Evolutionary conservation across 2,797 vertebrate genomes (phyloP), one percentile per base, ranked within the genome.

Genomic region (Megaceryle alcyon): DNA sequence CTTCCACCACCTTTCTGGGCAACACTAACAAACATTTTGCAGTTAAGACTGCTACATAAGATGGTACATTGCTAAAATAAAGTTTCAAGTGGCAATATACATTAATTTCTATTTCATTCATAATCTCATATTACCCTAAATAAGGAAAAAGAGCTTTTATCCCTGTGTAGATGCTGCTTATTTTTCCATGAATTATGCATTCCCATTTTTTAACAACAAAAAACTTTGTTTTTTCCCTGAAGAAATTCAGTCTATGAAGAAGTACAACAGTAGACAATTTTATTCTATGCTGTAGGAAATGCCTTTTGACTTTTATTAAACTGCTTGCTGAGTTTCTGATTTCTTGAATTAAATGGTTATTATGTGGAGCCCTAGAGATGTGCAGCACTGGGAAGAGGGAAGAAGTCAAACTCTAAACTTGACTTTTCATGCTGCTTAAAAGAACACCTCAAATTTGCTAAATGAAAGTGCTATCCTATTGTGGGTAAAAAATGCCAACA

Each of bases 231-330:
- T 66, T 93, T 73, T 70, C 19, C 56, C 53, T 68, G 21, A 82
- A 80, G 53, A 93, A 88, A 96, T 71, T 68, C 39, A 72, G 35
- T 59, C 26, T 25, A 66, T 48, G 66, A 90, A 95, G 57, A 51
- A 89, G 12, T 53, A 84, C 93, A 96, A 83, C 29, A 83, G 22
- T 49, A 75, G 26, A 81, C 59, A 63, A 86, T 86, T 90, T 87
- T 76, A 54, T 81, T 81, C 61, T 63, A 7, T 73, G 25, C 43
- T 86, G 66, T 87, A 94, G 54, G 22, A 95, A 94, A 90, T 83
- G 60, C 14, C 37, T 92, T 95, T 66, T 94, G 66, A 90, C 43
- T 88, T 94, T 79, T 88, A 86, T 56, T 91, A 84, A 91, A 82
- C 56, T 71, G 23, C n/a, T 91, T 76, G 33, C 49, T 63, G 63